Base-by-base conservation (phyloP, 2,797 vertebrate genomes). In the Phrynocephalus vlangalii region DNA sequence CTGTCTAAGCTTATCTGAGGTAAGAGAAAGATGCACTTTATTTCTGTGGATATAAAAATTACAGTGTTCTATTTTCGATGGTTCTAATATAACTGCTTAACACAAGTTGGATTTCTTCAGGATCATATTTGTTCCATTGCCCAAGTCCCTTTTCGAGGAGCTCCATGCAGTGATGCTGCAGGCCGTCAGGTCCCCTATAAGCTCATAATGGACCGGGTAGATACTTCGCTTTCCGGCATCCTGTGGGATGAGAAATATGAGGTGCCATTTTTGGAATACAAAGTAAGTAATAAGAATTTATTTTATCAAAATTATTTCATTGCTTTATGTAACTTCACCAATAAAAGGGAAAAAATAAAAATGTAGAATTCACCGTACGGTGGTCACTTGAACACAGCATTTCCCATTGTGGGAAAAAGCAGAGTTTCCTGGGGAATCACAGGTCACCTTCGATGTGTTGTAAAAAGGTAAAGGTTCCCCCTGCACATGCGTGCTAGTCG, bases 221-320 rank as follows among this genome's bases (percentile, higher is more conserved):
- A 97, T 83, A 93, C 78, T 86, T 99, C 99, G 1, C n/a, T 97
- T 73, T 97, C 98, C 10, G 98, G 98, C 79, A 92, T 96, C 83
- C 94, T 98, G 50, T 99, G 99, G 99, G 96, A 99, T 91, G 84
- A 96, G 77, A 52, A 93, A 26, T 98, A 99, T 95, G 90, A 96
- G 79, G 97, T 98, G 79, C 98, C 98, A 1, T 99, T 98, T 92
- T 99, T 98, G 93, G 98, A 97, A 93, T 99, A 99, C 94, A 96
- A 97, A 96, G 99, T 98, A 94, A 91, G 94, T 78, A 84, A 56
- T 85, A 79, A 84, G 22, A 56, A 22, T 20, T 18, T 76, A 28
- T 18, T 60, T 88, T 67, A 30, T n/a, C 6, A 52, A 67, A 20
- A 22, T 48, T 88, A 56, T 38, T 38, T 84, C 30, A 44, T 81